Conservation (phyloP, 2,113 vertebrate species). For the Strix aluco region DNA sequence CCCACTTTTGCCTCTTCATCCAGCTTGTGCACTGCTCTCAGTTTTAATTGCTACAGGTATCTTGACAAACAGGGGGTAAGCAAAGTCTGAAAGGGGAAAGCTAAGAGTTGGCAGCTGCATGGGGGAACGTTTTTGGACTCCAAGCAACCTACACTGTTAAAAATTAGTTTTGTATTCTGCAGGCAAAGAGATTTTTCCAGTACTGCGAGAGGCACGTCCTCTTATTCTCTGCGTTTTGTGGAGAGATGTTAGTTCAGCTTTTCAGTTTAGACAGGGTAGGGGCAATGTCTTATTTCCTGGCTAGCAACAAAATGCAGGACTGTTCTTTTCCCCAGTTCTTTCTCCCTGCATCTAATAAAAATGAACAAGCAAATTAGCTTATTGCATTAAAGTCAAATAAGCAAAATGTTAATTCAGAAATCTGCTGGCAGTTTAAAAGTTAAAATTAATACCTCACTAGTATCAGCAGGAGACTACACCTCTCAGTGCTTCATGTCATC, state of each 20-base stretch:
- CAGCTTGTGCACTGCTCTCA: background rate
- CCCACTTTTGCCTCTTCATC: background rate
- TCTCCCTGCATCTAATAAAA: background rate
- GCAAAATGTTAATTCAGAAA: background rate
- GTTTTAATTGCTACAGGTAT: background rate
- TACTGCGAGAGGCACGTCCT: background rate
- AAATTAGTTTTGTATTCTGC: background rate
- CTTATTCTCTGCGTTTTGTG: background rate
- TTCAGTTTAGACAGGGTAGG: background rate
- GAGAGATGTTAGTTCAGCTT: background rate
- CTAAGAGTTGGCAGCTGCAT: background rate
- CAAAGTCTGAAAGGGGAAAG: background rate
- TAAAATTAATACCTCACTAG: background rate
- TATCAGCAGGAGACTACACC: background rate
- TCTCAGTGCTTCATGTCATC: background rate
- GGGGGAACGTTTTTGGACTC: background rate
- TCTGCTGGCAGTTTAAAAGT: background rate
- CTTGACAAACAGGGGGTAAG: background rate
- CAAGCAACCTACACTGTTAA: background rate
- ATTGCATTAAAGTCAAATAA: background rate
- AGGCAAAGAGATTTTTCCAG: background rate
- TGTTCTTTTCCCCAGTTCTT: background rate
- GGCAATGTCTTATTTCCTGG: background rate
- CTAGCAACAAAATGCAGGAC: background rate
- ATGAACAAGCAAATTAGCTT: background rate